Percentiles rank a stretch among this genome's conserved stretches.
Conservation (phyloP, 2,113 vertebrate species). For the Accipiter cooperii region DNA sequence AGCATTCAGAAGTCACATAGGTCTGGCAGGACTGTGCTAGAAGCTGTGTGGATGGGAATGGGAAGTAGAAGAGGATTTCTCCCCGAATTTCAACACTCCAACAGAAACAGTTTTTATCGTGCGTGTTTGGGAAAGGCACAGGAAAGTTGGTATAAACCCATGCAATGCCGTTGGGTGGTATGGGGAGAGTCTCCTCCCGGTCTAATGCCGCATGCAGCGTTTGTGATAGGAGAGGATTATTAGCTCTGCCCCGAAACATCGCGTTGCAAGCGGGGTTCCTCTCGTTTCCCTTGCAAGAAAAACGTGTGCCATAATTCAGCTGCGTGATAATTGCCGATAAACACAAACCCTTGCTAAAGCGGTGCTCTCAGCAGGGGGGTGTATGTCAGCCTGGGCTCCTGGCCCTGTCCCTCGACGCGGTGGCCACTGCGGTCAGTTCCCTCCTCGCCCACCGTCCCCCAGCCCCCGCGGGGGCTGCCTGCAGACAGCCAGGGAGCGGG, state of each 20-base stretch:
- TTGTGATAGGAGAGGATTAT: too few relatives aligned
- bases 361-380: rapidly evolving
- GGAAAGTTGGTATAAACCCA: not conserved
- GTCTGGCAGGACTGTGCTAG: not conserved
- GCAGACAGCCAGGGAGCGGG: not conserved
- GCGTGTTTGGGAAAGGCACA: not conserved
- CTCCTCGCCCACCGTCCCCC: not conserved
- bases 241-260: not conserved
- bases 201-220: rapidly evolving
- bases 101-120: not conserved
- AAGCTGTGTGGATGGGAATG: not conserved
- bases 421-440: not conserved
- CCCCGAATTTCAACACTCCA: too few relatives aligned
- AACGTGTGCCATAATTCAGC: not conserved
- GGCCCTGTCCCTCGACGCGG: not conserved
- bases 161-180: rapidly evolving
- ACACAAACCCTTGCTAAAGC: not conserved
- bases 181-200: not conserved
- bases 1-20: too few relatives aligned
- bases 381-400: not conserved
- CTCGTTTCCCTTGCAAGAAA: not conserved
- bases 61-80: not conserved
- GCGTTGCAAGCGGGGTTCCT: not conserved
- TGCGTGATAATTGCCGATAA: not conserved
- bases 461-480: not conserved